Conservation (phyloP, 2,888 invertebrate species). For the Hemistola chrysoprasaria region DNA sequence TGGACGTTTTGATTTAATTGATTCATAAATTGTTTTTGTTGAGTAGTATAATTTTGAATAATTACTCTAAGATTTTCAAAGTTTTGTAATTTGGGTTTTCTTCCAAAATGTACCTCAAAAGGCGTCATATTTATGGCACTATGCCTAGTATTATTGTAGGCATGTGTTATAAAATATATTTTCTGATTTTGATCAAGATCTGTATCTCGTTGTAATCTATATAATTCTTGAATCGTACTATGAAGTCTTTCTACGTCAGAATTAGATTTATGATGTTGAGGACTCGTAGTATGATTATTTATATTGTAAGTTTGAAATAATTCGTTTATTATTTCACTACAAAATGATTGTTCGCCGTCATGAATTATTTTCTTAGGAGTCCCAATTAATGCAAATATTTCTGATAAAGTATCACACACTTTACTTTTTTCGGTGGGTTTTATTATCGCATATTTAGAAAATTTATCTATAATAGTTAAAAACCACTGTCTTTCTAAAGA, state of each 20-base stretch:
- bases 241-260: constrained; percentile 24
- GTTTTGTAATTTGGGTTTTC: too few relatives aligned
- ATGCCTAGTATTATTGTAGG: constrained; percentile 11
- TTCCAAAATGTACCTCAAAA: too few relatives aligned
- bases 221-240: constrained; percentile 16
- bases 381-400: constrained; percentile 24
- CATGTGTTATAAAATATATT: constrained; percentile 14
- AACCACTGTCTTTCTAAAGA: constrained; percentile 26
- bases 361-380: constrained; percentile 23
- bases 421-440: constrained; percentile 21
- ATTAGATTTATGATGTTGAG: constrained; percentile 25
- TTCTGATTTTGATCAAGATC: constrained; percentile 10
- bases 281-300: constrained; percentile 18
- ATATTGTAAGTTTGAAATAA: constrained; percentile 23
- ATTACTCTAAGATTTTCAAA: neutral
- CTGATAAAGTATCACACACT: constrained; percentile 22
- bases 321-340: constrained; percentile 22
- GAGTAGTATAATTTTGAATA: neutral
- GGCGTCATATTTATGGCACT: too few relatives aligned
- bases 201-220: constrained; percentile 6
- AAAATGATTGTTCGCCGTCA: constrained; percentile 23
- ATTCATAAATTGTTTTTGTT: neutral
- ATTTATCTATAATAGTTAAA: constrained; percentile 25
- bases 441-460: constrained; percentile 23
- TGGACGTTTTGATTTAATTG: neutral